Evolutionary conservation across 2,888 invertebrate genomes (phyloP), one percentile per base, ranked within the genome.

Genomic region (Helobdella robusta): DNA sequence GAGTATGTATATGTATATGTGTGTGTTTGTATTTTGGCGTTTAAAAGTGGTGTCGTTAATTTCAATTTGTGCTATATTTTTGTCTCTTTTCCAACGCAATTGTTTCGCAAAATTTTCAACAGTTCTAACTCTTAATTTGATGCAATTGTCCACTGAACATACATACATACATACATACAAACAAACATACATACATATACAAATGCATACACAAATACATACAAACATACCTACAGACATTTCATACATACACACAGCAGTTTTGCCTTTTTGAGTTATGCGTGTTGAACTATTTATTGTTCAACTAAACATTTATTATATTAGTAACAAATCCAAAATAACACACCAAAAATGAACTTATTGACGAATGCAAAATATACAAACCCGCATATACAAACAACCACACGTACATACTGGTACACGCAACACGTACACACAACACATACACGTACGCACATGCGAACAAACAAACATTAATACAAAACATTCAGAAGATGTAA

Each of bases 181-280:
- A 23, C 5, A n/a, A 6, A 56, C 32, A 56, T 8, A 56, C 56
- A 56, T n/a, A 6, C 25, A 56, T 56, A 15, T 32, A 56, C 56
- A 6, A n/a, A 30, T 8, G 5, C 32, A 30, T 28, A 56, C 52
- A 40, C 11, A 40, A 40, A 40, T 15, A 40, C 44, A 40, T n/a
- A 40, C 11, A 11, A 40, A 40, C 44, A 11, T 15, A 15, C 44
- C 11, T 11, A 6, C 28, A 56, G 18, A 52, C 23, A 20, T 40
- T 40, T 15, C 44, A 11, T 15, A 40, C 11, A 40, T 40, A n/a
- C n/a, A 40, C 11, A 40, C 11, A n/a, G 11, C 44, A 11, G 11
- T 40, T 40, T 40, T 40, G n/a, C 44, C 44, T 40, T 40, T 40
- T 40, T 11, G 44, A 40, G 11, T 40, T 40, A 40, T 40, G 11